Percentiles rank a stretch among this genome's conserved stretches.
Evolutionary conservation across 2,113 vertebrate genomes (phyloP).

Genomic region (Noturus placidus): DNA sequence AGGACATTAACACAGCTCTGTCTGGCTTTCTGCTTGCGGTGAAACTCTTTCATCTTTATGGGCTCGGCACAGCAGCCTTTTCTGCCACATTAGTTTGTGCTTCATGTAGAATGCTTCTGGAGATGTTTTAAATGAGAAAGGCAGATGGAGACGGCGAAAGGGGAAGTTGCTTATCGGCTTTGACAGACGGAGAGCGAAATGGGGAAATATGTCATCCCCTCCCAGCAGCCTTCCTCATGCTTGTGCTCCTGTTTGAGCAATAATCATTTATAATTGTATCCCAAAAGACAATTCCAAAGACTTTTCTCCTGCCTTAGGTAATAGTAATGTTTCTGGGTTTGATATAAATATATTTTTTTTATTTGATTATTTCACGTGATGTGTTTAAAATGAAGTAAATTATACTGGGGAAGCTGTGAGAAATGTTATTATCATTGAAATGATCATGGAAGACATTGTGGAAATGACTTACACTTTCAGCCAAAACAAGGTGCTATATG

Average conservation of each 20-base stretch:
- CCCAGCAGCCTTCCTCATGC: conserved; percentile 37
- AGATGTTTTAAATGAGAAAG: conserved; percentile 47
- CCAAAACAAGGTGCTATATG: not conserved
- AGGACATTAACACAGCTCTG: conserved; percentile 26
- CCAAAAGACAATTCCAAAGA: conserved; percentile 32
- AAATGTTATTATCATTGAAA: not conserved
- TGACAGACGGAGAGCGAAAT: conserved; percentile 47
- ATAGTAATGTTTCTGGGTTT: not conserved
- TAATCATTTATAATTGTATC: conserved; percentile 39
- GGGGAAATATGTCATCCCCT: conserved; percentile 49
- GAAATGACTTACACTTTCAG: not conserved
- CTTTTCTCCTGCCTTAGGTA: conserved; percentile 24
- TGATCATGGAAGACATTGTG: not conserved
- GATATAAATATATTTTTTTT: too few species aligned
- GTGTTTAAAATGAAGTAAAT: too few species aligned
- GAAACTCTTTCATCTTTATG: conserved; percentile 30
- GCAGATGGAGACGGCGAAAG: conserved; percentile 32
- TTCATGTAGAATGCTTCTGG: conserved; percentile 39
- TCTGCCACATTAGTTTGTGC: conserved; percentile 37
- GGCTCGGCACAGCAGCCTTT: not conserved
- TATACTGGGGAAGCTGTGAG: not conserved
- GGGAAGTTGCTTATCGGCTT: conserved; percentile 50
- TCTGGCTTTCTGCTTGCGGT: conserved; percentile 26
- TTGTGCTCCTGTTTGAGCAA: conserved; percentile 42
- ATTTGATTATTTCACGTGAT: not conserved